Base-by-base conservation (phyloP, 1,140 invertebrate genomes). In the Papilio polytes region DNA sequence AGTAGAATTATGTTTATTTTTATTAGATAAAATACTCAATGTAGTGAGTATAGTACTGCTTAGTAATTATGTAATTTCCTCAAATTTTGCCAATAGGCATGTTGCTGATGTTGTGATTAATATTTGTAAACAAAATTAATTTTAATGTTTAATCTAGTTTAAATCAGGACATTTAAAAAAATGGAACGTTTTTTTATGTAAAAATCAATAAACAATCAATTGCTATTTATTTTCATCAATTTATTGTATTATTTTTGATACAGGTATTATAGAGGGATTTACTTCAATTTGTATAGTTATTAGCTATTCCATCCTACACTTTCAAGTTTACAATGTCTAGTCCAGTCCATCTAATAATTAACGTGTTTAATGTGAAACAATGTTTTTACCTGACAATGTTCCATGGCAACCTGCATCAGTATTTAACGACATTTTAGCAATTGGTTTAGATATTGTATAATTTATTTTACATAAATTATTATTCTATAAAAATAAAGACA, bases 1-100 rank as follows among this genome's bases (percentile, higher is more conserved):
- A 53, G 46, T 76, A 76, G 48, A 53, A 76, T 51, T 18, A 76
- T 70, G 26, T 70, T n/a, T 70, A 76, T 76, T 44, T 74, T 74
- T 74, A 51, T 53, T 76, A 76, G 22, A 12, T 51, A 12, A 51
- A 51, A 76, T 51, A 76, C 74, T 76, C 74, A 53, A 51, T 76
- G 63, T 70, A 70, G 22, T 70, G 63, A 70, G 26, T 70, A 70
- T 31, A 70, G 63, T 31, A 70, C 63, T 70, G 63, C 63, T 70
- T 70, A 70, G 26, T 36, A 15, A 31, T 31, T 70, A 31, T 22
- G 26, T 70, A 70, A 70, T 70, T 36, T 70, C 36, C 26, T 70
- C n/a, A 20, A 3, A 15, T 31, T 70, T 70, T 26, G 63, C 63
- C 63, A 70, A 70, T 15, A 26, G 13, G 12, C 63, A 70, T 70